These are phyloP conservation scores for Nerophis lumbriciformis DNA, from an alignment of 2,113 vertebrate species.

Conservation along the genomic window DNA sequence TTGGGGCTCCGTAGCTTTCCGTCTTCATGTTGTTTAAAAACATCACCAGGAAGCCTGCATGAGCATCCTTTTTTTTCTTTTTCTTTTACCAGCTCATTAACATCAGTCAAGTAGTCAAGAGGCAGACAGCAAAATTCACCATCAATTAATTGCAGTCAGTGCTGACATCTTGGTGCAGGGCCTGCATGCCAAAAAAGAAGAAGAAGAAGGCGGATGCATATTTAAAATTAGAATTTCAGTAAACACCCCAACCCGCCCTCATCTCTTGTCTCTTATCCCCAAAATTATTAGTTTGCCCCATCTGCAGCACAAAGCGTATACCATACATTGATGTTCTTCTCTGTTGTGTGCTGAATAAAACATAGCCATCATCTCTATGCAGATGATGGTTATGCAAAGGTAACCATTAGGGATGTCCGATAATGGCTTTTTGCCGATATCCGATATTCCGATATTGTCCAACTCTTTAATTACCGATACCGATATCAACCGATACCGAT, in stretches of 20 bases:
- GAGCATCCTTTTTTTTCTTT: constrained; percentile 31
- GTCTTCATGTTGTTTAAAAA: constrained; percentile 45
- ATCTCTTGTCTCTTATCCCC: not conserved
- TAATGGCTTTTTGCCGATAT: no score
- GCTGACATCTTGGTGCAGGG: constrained; percentile 47
- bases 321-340: constrained; percentile 47
- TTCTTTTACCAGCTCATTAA: constrained; percentile 51
- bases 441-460: no score
- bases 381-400: no score
- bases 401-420: no score
- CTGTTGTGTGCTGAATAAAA: constrained; percentile 49
- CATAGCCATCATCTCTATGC: constrained; percentile 11
- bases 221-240: constrained; percentile 24
- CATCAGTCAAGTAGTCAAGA: constrained; percentile 45
- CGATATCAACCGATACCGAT: no score
- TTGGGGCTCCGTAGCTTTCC: constrained; percentile 19
- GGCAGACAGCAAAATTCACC: constrained; percentile 53
- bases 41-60: constrained; percentile 45
- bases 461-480: no score
- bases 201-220: constrained; percentile 47
- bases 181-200: constrained; percentile 35
- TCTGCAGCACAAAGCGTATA: constrained; percentile 32
- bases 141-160: constrained; percentile 49
- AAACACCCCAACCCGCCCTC: not conserved
- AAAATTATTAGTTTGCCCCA: constrained; percentile 8